phyloP scores from a whole-genome alignment of 2,888 invertebrate species.

The Amiota minor region DNA sequence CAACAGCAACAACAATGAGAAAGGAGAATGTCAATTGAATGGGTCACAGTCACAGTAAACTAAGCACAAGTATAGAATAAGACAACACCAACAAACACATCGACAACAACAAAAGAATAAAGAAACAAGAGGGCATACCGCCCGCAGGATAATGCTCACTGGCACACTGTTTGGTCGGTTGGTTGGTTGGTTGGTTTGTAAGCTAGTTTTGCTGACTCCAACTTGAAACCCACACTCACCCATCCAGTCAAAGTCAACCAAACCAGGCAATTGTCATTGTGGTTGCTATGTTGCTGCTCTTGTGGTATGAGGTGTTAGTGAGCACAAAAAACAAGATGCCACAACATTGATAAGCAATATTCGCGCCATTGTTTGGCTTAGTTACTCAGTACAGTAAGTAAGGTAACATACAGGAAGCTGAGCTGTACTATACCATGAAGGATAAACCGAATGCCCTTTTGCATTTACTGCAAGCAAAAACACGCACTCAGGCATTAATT shows the following conservation, averaged over 20 bases:
- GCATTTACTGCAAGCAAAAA: not conserved
- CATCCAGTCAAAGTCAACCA: not conserved
- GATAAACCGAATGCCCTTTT: not conserved
- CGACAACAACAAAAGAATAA: not conserved
- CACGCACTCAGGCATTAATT: slow-evolving; percentile 26
- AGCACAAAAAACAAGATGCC: slow-evolving; percentile 28
- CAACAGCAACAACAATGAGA: not conserved
- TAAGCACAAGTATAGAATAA: not conserved
- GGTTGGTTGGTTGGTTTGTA: not conserved
- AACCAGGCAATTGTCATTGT: slow-evolving; percentile 8
- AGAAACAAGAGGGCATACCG: not conserved
- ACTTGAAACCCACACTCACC: not conserved
- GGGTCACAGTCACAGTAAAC: slow-evolving; percentile 15
- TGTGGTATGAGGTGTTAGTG: slow-evolving; percentile 5
- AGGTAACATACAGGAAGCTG: slow-evolving; percentile 9
- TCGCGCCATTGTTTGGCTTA: slow-evolving; percentile 31
- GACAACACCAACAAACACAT: not conserved
- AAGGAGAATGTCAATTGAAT: slow-evolving; percentile 29
- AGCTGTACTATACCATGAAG: not conserved
- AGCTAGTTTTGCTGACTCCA: not conserved
- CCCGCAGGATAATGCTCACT: slow-evolving; percentile 18
- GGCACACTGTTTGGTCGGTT: not conserved
- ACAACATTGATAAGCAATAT: slow-evolving; percentile 38
- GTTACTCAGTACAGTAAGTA: not conserved
- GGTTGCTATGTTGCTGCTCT: slow-evolving; percentile 30